phyloP scores from a whole-genome alignment of 2,888 invertebrate genomes.

The Horisme vitalbata region DNA sequence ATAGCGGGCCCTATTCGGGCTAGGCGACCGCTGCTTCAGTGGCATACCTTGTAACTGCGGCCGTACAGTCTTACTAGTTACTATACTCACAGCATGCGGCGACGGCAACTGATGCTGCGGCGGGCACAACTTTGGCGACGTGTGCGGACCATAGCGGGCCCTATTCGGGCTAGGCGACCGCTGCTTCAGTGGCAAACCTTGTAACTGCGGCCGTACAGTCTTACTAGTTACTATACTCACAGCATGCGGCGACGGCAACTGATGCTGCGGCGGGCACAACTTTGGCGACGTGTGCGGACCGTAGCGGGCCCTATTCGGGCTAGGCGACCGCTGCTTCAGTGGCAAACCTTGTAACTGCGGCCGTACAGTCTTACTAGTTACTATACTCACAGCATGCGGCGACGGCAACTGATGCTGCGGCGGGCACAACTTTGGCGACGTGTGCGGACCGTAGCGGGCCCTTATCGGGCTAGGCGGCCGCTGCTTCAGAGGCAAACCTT shows the following conservation, averaged over 20 bases:
- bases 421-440: no score
- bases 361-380: conserved; percentile 20
- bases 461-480: no score
- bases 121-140: conserved; percentile 68
- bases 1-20: conserved; percentile 71
- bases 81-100: conserved; percentile 60
- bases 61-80: conserved; percentile 10
- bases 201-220: conserved; percentile 53
- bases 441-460: no score
- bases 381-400: no score
- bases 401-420: no score
- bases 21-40: conserved; percentile 63
- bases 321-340: conserved; percentile 63
- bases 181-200: conserved; percentile 69
- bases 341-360: conserved; percentile 70
- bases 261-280: conserved; percentile 70
- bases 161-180: conserved; percentile 66
- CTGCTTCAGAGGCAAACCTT: no score
- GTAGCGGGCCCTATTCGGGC: conserved; percentile 71
- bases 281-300: conserved; percentile 70
- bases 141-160: conserved; percentile 69
- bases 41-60: conserved; percentile 70
- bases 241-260: conserved; percentile 73
- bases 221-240: conserved; percentile 40
- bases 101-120: conserved; percentile 76